Evolutionary conservation across 2,888 invertebrate genomes (phyloP).

Genomic region (Lithophane semibrunnea): DNA sequence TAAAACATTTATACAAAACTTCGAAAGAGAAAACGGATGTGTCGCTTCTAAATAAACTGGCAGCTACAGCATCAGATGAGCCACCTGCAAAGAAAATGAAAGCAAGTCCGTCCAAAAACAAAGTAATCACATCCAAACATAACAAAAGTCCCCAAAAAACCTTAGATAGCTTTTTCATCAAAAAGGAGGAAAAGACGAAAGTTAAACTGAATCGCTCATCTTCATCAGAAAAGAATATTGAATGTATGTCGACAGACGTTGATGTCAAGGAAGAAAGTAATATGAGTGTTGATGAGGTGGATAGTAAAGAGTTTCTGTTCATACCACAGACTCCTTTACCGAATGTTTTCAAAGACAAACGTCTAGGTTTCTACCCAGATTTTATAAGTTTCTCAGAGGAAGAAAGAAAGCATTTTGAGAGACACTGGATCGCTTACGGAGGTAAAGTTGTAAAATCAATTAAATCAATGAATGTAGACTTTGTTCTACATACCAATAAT

Average conservation of each 20-base stretch:
- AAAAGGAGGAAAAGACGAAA: conserved; percentile 52
- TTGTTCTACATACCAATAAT: conserved; percentile 79
- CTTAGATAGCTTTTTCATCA: conserved; percentile 54
- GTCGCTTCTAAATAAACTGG: conserved; percentile 88
- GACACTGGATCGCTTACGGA: conserved; percentile 92
- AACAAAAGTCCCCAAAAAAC: conserved; percentile 57
- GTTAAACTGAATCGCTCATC: conserved; percentile 26
- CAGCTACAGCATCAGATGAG: conserved; percentile 76
- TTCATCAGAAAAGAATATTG: conserved; percentile 25
- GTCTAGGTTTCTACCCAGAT: conserved; percentile 86
- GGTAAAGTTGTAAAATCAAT: conserved; percentile 86
- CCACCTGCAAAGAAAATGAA: conserved; percentile 78
- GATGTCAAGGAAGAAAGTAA: conserved; percentile 40
- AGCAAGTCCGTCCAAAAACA: conserved; percentile 74
- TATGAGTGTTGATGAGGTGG: conserved; percentile 57
- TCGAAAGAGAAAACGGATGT: conserved; percentile 93
- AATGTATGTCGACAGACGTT: not conserved
- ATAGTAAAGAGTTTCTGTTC: conserved; percentile 61
- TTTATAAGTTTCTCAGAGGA: conserved; percentile 84
- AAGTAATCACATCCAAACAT: conserved; percentile 67
- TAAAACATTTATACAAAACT: conserved; percentile 92
- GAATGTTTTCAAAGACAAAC: conserved; percentile 79
- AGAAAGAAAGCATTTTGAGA: conserved; percentile 82
- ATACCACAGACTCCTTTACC: conserved; percentile 82
- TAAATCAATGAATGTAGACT: conserved; percentile 80